These are phyloP conservation scores for Microcebus tavaratra DNA, from an alignment of 2,113 vertebrate genomes.

Conservation along the genomic window DNA sequence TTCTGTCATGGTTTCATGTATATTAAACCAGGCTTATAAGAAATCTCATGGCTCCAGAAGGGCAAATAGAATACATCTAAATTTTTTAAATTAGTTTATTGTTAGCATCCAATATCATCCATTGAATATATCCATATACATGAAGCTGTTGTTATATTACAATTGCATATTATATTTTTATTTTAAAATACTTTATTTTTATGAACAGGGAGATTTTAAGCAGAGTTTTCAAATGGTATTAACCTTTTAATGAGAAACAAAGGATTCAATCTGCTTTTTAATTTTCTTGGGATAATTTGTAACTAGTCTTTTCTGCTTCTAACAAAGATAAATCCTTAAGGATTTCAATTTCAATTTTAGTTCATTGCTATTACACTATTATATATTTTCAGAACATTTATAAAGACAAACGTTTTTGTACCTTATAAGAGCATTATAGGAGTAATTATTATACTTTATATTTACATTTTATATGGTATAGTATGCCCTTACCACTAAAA, in stretches of 20 bases:
- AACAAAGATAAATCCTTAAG: slow-evolving; percentile 46
- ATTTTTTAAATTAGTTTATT: neutral
- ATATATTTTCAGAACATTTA: slow-evolving; percentile 17
- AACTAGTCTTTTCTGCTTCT: slow-evolving; percentile 29
- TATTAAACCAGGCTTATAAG: neutral
- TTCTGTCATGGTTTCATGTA: neutral
- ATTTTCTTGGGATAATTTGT: slow-evolving; percentile 48
- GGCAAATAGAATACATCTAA: neutral
- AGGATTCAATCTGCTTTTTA: slow-evolving; percentile 10
- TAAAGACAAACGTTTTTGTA: neutral
- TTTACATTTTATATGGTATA: slow-evolving; percentile 7
- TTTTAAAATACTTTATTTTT: slow-evolving; percentile 50
- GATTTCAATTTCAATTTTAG: slow-evolving; percentile 47
- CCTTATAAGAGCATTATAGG: neutral
- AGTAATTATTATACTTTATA: slow-evolving; percentile 17
- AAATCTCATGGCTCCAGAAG: neutral
- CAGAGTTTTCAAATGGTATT: slow-evolving; percentile 34
- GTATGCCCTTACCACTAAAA: slow-evolving; percentile 38
- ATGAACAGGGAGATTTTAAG: slow-evolving; percentile 14
- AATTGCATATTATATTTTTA: slow-evolving; percentile 7
- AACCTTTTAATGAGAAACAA: slow-evolving; percentile 54
- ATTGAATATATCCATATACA: neutral
- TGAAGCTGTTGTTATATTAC: neutral
- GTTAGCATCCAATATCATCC: neutral
- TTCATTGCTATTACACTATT: neutral